These are phyloP conservation scores for Bubo bubo DNA, from an alignment of 2,113 vertebrate species.

Conservation along the genomic window DNA sequence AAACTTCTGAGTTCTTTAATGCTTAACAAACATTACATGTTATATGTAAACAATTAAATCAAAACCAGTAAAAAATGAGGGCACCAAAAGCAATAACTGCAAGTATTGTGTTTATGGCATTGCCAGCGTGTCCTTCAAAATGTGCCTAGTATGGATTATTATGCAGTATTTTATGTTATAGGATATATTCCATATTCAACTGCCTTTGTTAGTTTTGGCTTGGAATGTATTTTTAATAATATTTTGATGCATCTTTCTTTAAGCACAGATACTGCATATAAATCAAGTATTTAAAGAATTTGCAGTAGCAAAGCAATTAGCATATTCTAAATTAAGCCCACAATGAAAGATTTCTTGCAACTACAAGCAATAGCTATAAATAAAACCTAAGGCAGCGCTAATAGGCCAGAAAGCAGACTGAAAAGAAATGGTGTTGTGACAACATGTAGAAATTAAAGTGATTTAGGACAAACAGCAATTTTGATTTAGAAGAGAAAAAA, in stretches of 20 bases:
- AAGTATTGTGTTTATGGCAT: not conserved
- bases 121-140: fast-evolving
- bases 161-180: not conserved
- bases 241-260: not conserved
- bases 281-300: conserved; percentile 13
- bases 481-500: conserved; percentile 58
- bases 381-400: conserved; percentile 47
- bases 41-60: not conserved
- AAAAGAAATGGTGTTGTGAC: conserved; percentile 55
- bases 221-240: not conserved
- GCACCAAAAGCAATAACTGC: not conserved
- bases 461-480: conserved; percentile 57
- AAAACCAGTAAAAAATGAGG: not conserved
- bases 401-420: conserved; percentile 65
- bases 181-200: not conserved
- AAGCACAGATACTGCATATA: not conserved
- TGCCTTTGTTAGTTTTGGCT: not conserved
- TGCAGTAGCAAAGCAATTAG: conserved; percentile 53
- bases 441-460: conserved; percentile 72
- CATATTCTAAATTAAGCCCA: conserved; percentile 41
- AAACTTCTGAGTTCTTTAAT: not conserved
- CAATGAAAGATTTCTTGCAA: conserved; percentile 51
- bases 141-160: not conserved
- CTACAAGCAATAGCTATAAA: conserved; percentile 51
- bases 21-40: not conserved